Evolutionary conservation across 1,140 invertebrate species (phyloP), one percentile per base, ranked within the genome.

Genomic region (Tyrophagus putrescentiae): DNA sequence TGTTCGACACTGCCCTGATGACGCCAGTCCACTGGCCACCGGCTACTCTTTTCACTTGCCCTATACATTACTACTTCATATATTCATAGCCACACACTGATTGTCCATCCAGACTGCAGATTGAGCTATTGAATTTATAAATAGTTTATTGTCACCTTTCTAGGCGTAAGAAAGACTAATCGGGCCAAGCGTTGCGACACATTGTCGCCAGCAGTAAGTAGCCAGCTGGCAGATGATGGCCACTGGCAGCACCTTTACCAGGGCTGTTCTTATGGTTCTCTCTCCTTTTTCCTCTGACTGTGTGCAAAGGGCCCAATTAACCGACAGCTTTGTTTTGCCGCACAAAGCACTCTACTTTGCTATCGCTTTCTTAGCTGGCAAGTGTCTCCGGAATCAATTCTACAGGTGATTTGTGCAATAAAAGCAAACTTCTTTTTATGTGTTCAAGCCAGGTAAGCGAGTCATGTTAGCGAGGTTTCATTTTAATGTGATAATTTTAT

Each of bases 381-480:
- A 48, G 45, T 25, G 31, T 29, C 21, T 13, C 21, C 23, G 18
- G 45, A 48, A 48, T 48, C 45, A 48, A 48, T 48, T 48, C 45
- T 18, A 48, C 45, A 48, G 45, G 45, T 48, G 45, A 48, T 48
- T 48, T 48, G 45, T 48, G 45, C 45, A 48, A 48, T 48, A 48
- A 48, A 48, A 48, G 7, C 31, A 13, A 39, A 6, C 45, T 48
- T 48, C 31, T 48, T 25, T 48, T 21, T 48, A 21, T 39, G 36
- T 13, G 36, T 39, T 13, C 21, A 21, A 39, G 36, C 36, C 36
- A 39, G 21, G 13, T 13, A 39, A 39, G 31, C 45, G 45, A 48
- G 18, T 29, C 13, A 21, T 48, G 45, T 48, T 6, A 48, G 7
- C 45, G n/a, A n/a, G n/a, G n/a, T n/a, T n/a, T n/a, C n/a, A n/a